Evolutionary conservation across 2,797 vertebrate species (phyloP).

Genomic region (Chaetophractus vellerosus): DNA sequence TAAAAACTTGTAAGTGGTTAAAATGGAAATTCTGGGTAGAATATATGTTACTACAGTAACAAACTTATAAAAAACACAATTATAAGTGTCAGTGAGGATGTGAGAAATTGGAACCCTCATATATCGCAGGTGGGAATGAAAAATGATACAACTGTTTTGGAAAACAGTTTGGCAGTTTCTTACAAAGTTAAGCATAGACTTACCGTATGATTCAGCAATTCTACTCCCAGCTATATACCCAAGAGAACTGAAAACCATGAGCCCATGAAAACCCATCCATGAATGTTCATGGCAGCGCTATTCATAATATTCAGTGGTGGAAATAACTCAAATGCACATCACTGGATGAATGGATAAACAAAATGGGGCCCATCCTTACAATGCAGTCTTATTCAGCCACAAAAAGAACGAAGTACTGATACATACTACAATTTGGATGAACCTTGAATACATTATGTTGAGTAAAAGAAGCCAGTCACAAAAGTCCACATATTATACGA

Average conservation of each 20-base stretch:
- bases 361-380: background rate
- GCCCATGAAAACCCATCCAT: background rate
- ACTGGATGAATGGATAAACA: background rate
- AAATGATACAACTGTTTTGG: background rate
- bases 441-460: background rate
- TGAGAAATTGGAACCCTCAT: no score
- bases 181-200: background rate
- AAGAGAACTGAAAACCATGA: background rate
- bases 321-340: background rate
- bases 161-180: background rate
- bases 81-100: background rate
- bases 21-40: no score
- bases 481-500: background rate
- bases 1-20: no score
- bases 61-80: no score
- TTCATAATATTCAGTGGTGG: background rate
- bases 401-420: background rate
- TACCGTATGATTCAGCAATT: background rate
- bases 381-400: background rate
- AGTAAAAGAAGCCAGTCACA: no score
- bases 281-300: background rate
- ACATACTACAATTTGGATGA: background rate
- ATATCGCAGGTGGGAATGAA: background rate
- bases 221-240: background rate
- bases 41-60: no score